Conservation (phyloP, 1,140 invertebrate genomes). For the Delia radicum region DNA sequence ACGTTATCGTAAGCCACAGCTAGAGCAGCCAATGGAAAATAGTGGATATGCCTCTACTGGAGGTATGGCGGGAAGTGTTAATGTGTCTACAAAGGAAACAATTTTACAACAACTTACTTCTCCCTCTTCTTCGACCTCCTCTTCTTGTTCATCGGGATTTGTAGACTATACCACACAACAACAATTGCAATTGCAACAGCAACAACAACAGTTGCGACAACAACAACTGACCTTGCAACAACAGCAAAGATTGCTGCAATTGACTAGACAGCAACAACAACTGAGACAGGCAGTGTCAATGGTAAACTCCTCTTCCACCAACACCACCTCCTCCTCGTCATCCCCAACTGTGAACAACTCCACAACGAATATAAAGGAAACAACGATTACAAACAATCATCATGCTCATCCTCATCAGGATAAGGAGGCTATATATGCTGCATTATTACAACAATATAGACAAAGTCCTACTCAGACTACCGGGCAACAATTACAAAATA, state of each 20-base stretch:
- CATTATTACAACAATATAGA: conserved; percentile 48
- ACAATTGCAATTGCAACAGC: conserved; percentile 16
- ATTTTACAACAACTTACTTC: neutral
- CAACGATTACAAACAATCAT: neutral
- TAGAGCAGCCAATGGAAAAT: conserved; percentile 34
- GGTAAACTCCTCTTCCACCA: neutral
- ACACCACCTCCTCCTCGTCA: neutral
- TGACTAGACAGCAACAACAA: conserved; percentile 51
- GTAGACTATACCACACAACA: conserved; percentile 40
- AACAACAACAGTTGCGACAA: conserved; percentile 27
- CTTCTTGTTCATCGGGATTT: conserved; percentile 34
- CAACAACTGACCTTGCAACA: conserved; percentile 36
- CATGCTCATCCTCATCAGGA: conserved; percentile 23
- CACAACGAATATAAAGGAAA: neutral
- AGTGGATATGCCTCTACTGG: neutral
- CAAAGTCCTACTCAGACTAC: conserved; percentile 41
- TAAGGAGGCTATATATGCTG: conserved; percentile 47
- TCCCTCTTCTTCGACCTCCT: conserved; percentile 2
- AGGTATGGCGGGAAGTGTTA: neutral
- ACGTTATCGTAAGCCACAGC: conserved; percentile 44
- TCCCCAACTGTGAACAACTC: neutral
- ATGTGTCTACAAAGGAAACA: conserved; percentile 15
- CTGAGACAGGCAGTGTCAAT: conserved; percentile 30
- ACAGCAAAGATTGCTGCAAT: conserved; percentile 48
- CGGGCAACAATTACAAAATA: neutral